Percentiles rank a stretch among this genome's conserved stretches.
These are phyloP conservation scores for Crocuta crocuta DNA, from an alignment of 2,113 vertebrate genomes.

Conservation along the genomic window DNA sequence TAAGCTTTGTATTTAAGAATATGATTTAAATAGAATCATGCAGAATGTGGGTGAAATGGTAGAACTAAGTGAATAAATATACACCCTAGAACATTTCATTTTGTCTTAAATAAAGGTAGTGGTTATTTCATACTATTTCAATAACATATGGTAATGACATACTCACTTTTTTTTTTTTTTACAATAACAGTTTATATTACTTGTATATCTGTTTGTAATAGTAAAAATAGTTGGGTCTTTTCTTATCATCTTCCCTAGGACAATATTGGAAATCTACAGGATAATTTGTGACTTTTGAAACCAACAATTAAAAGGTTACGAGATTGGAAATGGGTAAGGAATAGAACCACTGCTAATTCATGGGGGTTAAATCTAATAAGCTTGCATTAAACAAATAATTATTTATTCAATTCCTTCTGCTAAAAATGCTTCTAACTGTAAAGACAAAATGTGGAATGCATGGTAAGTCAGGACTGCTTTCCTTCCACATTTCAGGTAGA, in stretches of 20 bases:
- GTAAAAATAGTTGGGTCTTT: neutral
- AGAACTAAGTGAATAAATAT: neutral
- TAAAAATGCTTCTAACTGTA: neutral
- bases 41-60: neutral
- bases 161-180: neutral
- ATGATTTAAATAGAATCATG: neutral
- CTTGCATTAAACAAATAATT: neutral
- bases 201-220: neutral
- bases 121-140: neutral
- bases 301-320: neutral
- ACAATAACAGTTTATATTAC: neutral
- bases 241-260: neutral
- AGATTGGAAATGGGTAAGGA: neutral
- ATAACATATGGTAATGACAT: neutral
- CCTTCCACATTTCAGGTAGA: neutral
- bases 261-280: neutral
- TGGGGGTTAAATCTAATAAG: neutral
- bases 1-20: neutral
- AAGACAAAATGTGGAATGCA: neutral
- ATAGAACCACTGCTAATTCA: neutral
- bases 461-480: neutral
- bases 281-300: neutral
- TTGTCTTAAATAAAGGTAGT: neutral
- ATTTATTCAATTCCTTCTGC: neutral
- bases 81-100: neutral